Conservation (phyloP, 2,888 invertebrate genomes). For the Corbicula japonica region DNA sequence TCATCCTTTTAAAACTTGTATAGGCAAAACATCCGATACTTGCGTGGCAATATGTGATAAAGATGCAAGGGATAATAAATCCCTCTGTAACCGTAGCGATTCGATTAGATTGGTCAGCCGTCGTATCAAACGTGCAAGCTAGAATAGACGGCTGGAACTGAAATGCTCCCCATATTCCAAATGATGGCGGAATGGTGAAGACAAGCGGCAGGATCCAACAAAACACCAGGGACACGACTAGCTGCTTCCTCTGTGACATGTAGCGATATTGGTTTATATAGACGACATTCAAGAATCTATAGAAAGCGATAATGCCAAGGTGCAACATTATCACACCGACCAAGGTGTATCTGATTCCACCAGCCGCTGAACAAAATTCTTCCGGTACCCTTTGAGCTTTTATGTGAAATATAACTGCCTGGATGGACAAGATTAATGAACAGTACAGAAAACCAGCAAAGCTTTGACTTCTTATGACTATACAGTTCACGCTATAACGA, state of each 20-base stretch:
- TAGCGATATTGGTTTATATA: slow-evolving; percentile 70
- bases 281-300: slow-evolving; percentile 75
- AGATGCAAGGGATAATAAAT: slow-evolving; percentile 76
- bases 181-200: slow-evolving; percentile 77
- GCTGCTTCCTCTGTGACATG: slow-evolving; percentile 63
- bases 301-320: slow-evolving; percentile 75
- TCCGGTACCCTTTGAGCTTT: slow-evolving; percentile 45
- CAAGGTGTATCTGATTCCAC: slow-evolving; percentile 67
- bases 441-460: slow-evolving; percentile 73
- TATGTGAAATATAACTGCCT: slow-evolving; percentile 71
- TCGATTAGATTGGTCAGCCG: slow-evolving; percentile 73
- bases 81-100: slow-evolving; percentile 73
- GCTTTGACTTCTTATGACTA: slow-evolving; percentile 77
- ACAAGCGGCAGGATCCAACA: slow-evolving; percentile 75
- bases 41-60: slow-evolving; percentile 77
- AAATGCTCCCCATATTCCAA: too few relatives aligned
- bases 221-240: slow-evolving; percentile 61
- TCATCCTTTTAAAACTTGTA: slow-evolving; percentile 67
- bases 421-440: slow-evolving; percentile 70
- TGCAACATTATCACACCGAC: too few relatives aligned
- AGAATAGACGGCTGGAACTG: slow-evolving; percentile 72
- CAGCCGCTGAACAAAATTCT: slow-evolving; percentile 65
- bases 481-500: slow-evolving; percentile 74
- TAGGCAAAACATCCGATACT: slow-evolving; percentile 77
- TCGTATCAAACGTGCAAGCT: slow-evolving; percentile 75